Percentiles rank a stretch among this genome's conserved stretches.
Evolutionary conservation across 2,888 invertebrate genomes (phyloP).

Genomic region (Zygothrica quintamaculata): DNA sequence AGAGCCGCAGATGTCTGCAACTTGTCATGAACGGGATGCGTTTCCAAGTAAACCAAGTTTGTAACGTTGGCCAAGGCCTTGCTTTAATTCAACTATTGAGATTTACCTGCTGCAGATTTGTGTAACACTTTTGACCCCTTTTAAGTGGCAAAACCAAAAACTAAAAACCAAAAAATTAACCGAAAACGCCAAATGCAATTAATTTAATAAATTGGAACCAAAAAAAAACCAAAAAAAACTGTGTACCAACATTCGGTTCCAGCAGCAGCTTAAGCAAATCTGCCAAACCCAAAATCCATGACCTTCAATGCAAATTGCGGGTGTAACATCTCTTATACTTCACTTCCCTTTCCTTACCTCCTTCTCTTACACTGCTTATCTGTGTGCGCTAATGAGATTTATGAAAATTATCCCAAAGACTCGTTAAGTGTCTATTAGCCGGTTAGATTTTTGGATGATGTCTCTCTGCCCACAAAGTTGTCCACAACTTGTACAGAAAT

Average conservation of each 20-base stretch:
- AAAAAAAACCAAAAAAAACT: no score
- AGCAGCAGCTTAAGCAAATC: not conserved
- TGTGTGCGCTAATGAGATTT: slow-evolving; percentile 30
- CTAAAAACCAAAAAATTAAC: no score
- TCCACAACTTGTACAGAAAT: slow-evolving; percentile 49
- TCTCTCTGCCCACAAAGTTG: slow-evolving; percentile 39
- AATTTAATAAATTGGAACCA: slow-evolving; percentile 43
- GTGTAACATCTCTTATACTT: slow-evolving; percentile 21
- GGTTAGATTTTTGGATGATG: slow-evolving; percentile 28
- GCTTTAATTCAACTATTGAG: not conserved
- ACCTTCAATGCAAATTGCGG: slow-evolving; percentile 40
- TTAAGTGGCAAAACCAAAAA: slow-evolving; percentile 4
- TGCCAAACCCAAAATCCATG: slow-evolving; percentile 25
- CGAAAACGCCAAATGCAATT: slow-evolving; percentile 33
- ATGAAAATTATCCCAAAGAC: slow-evolving; percentile 47
- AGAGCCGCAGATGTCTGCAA: not conserved
- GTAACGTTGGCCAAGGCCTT: slow-evolving; percentile 25
- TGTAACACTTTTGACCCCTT: slow-evolving; percentile 25
- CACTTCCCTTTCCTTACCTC: slow-evolving; percentile 1
- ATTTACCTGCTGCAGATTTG: not conserved
- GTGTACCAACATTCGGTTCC: not conserved
- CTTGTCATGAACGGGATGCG: slow-evolving; percentile 25
- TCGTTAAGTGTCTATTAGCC: slow-evolving; percentile 43
- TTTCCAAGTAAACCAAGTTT: slow-evolving; percentile 9
- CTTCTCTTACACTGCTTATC: not conserved